Evolutionary conservation across 2,113 vertebrate genomes (phyloP).

Genomic region (Tachysurus vachellii): DNA sequence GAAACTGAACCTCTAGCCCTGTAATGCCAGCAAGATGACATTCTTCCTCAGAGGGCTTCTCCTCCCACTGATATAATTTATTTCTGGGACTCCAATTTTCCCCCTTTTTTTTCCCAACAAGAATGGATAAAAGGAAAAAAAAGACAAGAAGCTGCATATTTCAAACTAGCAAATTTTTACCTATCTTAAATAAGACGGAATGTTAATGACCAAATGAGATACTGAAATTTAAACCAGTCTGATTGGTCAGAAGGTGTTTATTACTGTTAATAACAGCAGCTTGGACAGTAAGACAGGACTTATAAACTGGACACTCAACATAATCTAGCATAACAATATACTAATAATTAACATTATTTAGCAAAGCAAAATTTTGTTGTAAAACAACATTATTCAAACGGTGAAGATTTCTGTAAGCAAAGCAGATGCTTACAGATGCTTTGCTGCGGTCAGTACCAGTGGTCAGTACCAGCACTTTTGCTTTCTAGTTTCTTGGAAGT

Average conservation of each 20-base stretch:
- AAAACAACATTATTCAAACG: not conserved
- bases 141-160: not conserved
- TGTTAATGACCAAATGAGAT: not conserved
- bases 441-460: not conserved
- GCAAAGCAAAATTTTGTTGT: not conserved
- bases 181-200: not conserved
- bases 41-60: slow-evolving; percentile 50
- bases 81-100: slow-evolving; percentile 50
- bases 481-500: not conserved
- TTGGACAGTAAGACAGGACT: not conserved
- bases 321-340: not conserved
- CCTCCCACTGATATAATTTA: slow-evolving; percentile 60
- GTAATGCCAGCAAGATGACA: slow-evolving; percentile 54
- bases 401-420: not conserved
- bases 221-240: not conserved
- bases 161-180: not conserved
- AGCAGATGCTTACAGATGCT: not conserved
- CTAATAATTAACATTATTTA: not conserved
- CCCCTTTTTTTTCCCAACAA: slow-evolving; percentile 32
- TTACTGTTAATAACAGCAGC: not conserved
- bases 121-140: slow-evolving; percentile 21
- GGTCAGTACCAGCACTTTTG: not conserved
- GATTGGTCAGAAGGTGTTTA: not conserved
- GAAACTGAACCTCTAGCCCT: slow-evolving; percentile 51
- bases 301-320: not conserved